Evolutionary conservation across 1,140 invertebrate genomes (phyloP).

Genomic region (Zaprionus lachaisei): DNA sequence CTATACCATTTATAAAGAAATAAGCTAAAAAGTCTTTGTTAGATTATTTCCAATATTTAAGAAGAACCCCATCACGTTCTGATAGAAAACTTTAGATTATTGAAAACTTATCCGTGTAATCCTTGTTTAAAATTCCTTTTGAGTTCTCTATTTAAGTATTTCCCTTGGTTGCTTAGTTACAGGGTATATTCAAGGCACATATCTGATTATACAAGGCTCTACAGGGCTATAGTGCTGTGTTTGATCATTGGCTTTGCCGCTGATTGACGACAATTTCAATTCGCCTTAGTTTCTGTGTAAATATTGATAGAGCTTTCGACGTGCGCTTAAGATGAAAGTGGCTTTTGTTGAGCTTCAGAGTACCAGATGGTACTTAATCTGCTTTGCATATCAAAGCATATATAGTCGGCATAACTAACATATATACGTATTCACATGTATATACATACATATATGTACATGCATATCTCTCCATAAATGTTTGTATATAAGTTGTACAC

Average conservation of each 20-base stretch:
- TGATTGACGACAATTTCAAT: constrained; percentile 5
- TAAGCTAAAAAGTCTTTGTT: too few relatives aligned
- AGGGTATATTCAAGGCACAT: background rate
- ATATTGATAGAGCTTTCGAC: constrained; percentile 28
- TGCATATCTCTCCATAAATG: constrained; percentile 4
- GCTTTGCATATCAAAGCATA: constrained; percentile 43
- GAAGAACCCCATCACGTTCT: too few relatives aligned
- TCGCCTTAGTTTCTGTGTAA: constrained; percentile 7
- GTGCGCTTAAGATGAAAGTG: constrained; percentile 10
- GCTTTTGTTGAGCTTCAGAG: constrained; percentile 19
- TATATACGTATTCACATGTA: background rate
- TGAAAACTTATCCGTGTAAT: too few relatives aligned
- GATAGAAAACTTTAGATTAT: too few relatives aligned
- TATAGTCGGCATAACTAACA: constrained; percentile 1
- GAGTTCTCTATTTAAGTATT: too few relatives aligned
- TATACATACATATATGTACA: background rate
- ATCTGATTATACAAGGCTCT: background rate
- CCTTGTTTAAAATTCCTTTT: too few relatives aligned
- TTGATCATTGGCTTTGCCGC: background rate
- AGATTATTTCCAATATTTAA: too few relatives aligned
- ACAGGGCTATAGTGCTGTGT: background rate
- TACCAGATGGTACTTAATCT: constrained; percentile 36
- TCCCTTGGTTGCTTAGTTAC: background rate
- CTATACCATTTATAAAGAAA: too few relatives aligned
- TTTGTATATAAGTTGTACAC: background rate